A percentile compares a stretch with the other conserved stretches of the same genome.
Evolutionary conservation across 2,888 invertebrate species (phyloP).

Genomic region (Thecophora atra): DNA sequence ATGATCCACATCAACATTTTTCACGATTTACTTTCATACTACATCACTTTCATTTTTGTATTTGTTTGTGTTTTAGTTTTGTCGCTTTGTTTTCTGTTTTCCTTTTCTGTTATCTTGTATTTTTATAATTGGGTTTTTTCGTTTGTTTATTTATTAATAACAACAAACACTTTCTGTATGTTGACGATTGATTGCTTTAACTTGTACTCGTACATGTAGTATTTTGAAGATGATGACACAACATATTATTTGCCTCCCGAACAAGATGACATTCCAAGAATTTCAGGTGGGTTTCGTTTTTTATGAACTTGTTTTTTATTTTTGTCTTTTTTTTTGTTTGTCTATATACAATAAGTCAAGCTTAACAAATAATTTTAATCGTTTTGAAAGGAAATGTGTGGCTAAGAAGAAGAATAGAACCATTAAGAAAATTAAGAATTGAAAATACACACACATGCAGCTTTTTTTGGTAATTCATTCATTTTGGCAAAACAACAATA

Average conservation of each 20-base stretch:
- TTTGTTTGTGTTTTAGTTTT: conserved; percentile 29
- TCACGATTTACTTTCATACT: neutral
- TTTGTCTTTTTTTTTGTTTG: no score
- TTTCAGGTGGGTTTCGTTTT: conserved; percentile 49
- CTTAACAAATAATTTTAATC: neutral
- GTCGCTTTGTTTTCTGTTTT: conserved; percentile 20
- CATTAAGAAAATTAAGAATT: neutral
- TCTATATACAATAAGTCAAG: no score
- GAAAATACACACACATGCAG: no score
- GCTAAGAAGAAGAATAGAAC: neutral
- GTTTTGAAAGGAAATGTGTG: neutral
- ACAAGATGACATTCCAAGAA: conserved; percentile 44
- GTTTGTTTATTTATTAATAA: neutral
- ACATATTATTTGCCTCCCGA: conserved; percentile 50
- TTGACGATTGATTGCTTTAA: conserved; percentile 38
- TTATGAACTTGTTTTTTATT: conserved; percentile 16
- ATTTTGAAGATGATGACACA: conserved; percentile 53
- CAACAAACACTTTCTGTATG: conserved; percentile 27
- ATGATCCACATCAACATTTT: neutral
- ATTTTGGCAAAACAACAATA: no score
- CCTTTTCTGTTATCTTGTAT: conserved; percentile 15
- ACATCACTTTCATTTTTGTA: neutral
- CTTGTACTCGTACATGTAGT: conserved; percentile 44
- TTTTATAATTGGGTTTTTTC: neutral
- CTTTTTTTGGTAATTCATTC: no score